Base-by-base conservation (phyloP, 92 coral and sea anemone genomes). In the Parazoanthus swiftii region DNA sequence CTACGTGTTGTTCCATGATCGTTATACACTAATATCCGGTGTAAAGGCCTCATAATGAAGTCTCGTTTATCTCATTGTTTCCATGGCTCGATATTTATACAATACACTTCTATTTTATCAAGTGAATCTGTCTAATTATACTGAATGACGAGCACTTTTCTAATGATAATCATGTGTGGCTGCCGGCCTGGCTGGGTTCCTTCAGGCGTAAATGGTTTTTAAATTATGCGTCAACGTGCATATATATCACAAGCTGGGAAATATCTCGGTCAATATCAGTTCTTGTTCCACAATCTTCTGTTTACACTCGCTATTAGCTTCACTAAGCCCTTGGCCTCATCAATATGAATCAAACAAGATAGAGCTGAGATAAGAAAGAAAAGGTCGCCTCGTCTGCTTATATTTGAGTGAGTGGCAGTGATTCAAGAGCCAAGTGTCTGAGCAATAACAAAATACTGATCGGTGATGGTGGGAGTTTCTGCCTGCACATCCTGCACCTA, bases 201-300 rank as follows among this genome's bases (percentile, higher is more conserved):
- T 84, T 48, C 65, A 84, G 87, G 87, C 87, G 75, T 67, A 43
- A 82, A 82, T 82, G 59, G n/a, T 68, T 43, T 42, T n/a, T 81
- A 77, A 58, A 67, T 82, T 84, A 84, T 84, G 87, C 79, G 43
- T 38, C 33, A 70, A 84, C 87, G 46, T 70, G 68, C 87, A 70
- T 65, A 39, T 70, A 73, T 25, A 29, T 70, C 79, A 44, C 65
- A 42, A 42, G 59, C 59, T 44, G 87, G 87, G 87, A 71, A 84
- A 84, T 39, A 29, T 84, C 66, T 37, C 77, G 68, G 87, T 71
- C 43, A 84, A 71, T 84, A 84, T 71, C 87, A 84, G 68, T 43
- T 46, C 72, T 84, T 84, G 71, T 63, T 48, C 63, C 68, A 35
- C 63, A 50, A 54, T 29, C 23, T 50, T 71, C 79, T 84, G 65